Percentiles rank a stretch among this genome's conserved stretches.
These are phyloP conservation scores for Phoeniculus purpureus DNA, from an alignment of 2,797 vertebrate species.

Conservation along the genomic window DNA sequence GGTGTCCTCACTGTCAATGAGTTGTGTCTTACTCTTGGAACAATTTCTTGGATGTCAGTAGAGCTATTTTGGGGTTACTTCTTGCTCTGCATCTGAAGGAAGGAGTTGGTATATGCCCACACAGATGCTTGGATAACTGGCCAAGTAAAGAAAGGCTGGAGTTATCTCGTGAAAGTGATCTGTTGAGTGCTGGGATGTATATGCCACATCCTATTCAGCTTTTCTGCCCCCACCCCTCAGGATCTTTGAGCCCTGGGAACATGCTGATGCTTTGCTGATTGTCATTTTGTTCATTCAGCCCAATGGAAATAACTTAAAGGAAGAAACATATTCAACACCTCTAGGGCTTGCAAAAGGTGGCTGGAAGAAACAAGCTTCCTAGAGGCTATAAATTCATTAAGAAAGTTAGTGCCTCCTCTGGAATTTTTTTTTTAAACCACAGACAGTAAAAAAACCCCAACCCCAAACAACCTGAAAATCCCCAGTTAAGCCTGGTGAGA, in stretches of 20 bases:
- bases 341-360: background rate
- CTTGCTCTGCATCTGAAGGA: background rate
- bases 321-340: background rate
- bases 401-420: background rate
- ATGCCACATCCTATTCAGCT: background rate
- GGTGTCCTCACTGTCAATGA: background rate
- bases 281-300: conserved; percentile 3
- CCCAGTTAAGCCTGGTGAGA: background rate
- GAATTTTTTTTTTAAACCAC: conserved; percentile 16
- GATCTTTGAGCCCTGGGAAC: background rate
- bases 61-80: background rate
- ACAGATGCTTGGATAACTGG: background rate
- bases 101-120: background rate
- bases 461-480: background rate
- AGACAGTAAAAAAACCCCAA: background rate
- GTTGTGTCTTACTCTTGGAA: background rate
- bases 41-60: background rate
- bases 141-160: background rate
- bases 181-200: background rate
- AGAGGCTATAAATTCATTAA: background rate
- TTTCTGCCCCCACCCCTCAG: background rate
- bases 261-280: background rate
- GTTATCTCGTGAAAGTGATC: background rate
- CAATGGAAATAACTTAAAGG: conserved; percentile 8
- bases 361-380: background rate